phyloP scores from a whole-genome alignment of 1,140 invertebrate species.

The Phymorhynchus buccinoides region DNA sequence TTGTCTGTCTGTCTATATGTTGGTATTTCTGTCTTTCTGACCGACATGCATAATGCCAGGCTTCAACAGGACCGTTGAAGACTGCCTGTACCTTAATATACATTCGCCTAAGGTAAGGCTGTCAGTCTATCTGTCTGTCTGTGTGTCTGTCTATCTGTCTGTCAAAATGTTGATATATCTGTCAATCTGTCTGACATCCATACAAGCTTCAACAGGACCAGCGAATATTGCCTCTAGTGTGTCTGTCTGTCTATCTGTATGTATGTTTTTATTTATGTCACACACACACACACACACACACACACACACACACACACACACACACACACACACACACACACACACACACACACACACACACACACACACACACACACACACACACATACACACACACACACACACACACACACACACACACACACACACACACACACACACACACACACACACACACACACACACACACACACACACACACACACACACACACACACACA shows the following conservation, averaged over 20 bases:
- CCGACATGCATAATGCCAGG: constrained; percentile 60
- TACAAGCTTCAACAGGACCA: no score
- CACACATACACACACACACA: no score
- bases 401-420: no score
- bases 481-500: no score
- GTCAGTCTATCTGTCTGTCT: neutral
- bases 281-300: constrained; percentile 17
- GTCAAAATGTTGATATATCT: no score
- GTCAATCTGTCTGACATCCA: no score
- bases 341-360: no score
- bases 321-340: no score
- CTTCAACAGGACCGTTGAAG: constrained; percentile 66
- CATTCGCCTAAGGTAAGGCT: constrained; percentile 63
- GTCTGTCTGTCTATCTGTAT: neutral
- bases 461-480: no score
- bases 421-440: no score
- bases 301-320: constrained; percentile 6
- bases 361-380: no score
- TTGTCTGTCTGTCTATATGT: neutral
- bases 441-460: no score
- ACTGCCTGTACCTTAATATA: constrained; percentile 71
- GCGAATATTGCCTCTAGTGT: neutral
- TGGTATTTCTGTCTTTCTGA: constrained; percentile 13
- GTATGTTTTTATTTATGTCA: neutral
- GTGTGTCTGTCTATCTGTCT: neutral